Conservation (phyloP, 2,888 invertebrate species). For the Cartodere bifasciata region DNA sequence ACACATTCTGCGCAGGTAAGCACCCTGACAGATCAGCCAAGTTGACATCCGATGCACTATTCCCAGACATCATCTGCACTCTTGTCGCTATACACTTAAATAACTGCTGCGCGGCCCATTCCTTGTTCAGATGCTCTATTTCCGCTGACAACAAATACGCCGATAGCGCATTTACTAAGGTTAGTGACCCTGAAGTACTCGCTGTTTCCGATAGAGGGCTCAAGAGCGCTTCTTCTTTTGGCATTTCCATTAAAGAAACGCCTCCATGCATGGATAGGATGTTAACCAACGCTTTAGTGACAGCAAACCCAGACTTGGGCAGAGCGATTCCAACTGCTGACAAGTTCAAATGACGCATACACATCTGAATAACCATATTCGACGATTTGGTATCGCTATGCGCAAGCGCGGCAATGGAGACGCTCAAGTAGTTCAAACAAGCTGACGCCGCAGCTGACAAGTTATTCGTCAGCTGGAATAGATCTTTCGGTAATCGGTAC, state of each 20-base stretch:
- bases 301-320: slow-evolving; percentile 36
- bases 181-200: slow-evolving; percentile 31
- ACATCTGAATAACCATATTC: slow-evolving; percentile 43
- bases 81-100: slow-evolving; percentile 37
- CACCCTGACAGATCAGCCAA: slow-evolving; percentile 41
- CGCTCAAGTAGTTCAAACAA: slow-evolving; percentile 30
- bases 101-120: slow-evolving; percentile 49
- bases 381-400: slow-evolving; percentile 42
- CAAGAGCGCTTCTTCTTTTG: slow-evolving; percentile 25
- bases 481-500: slow-evolving; percentile 23
- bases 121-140: slow-evolving; percentile 38
- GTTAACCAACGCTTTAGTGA: slow-evolving; percentile 46
- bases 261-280: slow-evolving; percentile 39
- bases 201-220: slow-evolving; percentile 17
- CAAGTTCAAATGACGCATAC: slow-evolving; percentile 40
- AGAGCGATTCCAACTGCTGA: slow-evolving; percentile 30
- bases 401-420: slow-evolving; percentile 40
- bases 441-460: slow-evolving; percentile 27
- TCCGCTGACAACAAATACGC: slow-evolving; percentile 44
- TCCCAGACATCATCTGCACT: slow-evolving; percentile 29
- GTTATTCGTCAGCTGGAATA: slow-evolving; percentile 24
- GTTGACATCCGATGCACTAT: slow-evolving; percentile 32
- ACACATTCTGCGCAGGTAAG: slow-evolving; percentile 25
- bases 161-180: slow-evolving; percentile 45
- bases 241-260: slow-evolving; percentile 29